phyloP scores from a whole-genome alignment of 1,140 invertebrate species.

The Teleopsis dalmanni region DNA sequence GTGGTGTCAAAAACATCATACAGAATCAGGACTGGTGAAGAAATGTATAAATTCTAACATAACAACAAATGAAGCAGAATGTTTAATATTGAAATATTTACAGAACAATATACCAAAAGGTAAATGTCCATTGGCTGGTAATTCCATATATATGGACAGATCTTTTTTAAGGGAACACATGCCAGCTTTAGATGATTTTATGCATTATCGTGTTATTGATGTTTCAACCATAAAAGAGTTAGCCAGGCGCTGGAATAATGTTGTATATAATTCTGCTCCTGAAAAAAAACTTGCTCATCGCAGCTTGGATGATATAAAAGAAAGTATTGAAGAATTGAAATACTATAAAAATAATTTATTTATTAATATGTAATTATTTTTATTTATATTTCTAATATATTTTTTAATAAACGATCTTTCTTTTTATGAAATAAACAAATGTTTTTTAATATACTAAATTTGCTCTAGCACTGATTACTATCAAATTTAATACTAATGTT shows the following conservation, averaged over 20 bases:
- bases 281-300: conserved; percentile 63
- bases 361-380: conserved; percentile 22
- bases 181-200: conserved; percentile 64
- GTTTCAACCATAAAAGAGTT: conserved; percentile 87
- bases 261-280: conserved; percentile 51
- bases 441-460: no score
- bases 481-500: no score
- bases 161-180: conserved; percentile 70
- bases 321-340: conserved; percentile 76
- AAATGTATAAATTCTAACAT: conserved; percentile 61
- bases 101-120: conserved; percentile 57
- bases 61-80: conserved; percentile 59
- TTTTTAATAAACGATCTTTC: no score
- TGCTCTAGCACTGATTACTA: no score
- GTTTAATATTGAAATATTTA: conserved; percentile 65
- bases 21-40: conserved; percentile 64
- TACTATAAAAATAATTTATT: conserved; percentile 61
- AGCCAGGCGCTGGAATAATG: conserved; percentile 64
- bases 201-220: conserved; percentile 92
- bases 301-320: conserved; percentile 74
- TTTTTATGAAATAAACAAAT: no score
- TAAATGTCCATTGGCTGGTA: conserved; percentile 76
- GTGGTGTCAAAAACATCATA: conserved; percentile 75
- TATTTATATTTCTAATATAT: not conserved
- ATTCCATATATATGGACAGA: conserved; percentile 80